Conservation (phyloP, 2,113 vertebrate species). For the Xerus inauris region DNA sequence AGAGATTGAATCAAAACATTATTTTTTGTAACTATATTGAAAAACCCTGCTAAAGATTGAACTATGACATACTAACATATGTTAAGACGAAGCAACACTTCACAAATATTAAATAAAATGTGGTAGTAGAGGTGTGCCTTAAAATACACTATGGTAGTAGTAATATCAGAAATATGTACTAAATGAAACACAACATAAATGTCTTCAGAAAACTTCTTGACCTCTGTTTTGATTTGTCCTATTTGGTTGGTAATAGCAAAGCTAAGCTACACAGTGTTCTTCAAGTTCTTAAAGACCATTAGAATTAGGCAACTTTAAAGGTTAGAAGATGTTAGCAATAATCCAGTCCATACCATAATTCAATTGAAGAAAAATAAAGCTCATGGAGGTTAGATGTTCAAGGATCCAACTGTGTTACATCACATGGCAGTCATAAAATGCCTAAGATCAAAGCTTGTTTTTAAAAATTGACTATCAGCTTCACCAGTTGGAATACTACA, state of each 20-base stretch:
- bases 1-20: not conserved
- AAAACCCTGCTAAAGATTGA: not conserved
- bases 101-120: not conserved
- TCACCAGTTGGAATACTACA: not conserved
- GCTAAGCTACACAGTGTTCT: not conserved
- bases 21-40: not conserved
- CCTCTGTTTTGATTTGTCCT: not conserved
- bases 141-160: not conserved
- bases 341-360: not conserved
- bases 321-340: not conserved
- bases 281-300: not conserved
- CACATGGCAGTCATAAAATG: not conserved
- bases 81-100: not conserved
- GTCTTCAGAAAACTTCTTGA: not conserved
- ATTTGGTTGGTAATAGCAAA: not conserved
- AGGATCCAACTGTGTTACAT: not conserved
- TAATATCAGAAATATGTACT: not conserved
- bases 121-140: not conserved
- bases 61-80: not conserved
- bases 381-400: not conserved
- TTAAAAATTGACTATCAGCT: slow-evolving; percentile 12
- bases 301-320: not conserved
- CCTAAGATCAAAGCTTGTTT: not conserved
- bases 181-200: not conserved
- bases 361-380: not conserved